Evolutionary conservation across 2,113 vertebrate genomes (phyloP).

Genomic region (Marcusenius ussheri): DNA sequence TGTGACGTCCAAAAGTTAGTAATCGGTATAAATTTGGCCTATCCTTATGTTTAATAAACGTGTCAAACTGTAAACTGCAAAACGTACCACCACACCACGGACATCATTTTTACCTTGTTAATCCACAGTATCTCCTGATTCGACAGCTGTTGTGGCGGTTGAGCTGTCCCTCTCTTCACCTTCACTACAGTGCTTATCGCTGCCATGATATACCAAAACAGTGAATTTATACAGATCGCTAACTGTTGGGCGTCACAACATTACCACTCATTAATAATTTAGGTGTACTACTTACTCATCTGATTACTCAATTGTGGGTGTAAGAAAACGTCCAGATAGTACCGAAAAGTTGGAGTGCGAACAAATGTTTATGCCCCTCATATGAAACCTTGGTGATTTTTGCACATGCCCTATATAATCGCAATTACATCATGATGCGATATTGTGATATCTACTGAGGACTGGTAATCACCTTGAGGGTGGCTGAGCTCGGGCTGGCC

Average conservation of each 20-base stretch:
- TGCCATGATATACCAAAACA: neutral
- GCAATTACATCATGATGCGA: neutral
- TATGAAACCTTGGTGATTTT: neutral
- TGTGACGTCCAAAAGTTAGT: neutral
- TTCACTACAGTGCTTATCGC: neutral
- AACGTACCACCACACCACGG: neutral
- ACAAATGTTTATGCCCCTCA: neutral
- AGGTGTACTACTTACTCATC: neutral
- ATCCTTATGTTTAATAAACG: neutral
- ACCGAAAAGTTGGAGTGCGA: neutral
- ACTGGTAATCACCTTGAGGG: neutral
- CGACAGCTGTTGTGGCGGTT: neutral
- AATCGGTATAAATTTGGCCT: neutral
- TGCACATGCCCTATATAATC: neutral
- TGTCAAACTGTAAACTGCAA: neutral
- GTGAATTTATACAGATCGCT: neutral
- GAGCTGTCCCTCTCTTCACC: neutral
- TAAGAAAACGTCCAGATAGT: neutral
- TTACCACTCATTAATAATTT: neutral
- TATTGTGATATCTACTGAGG: neutral
- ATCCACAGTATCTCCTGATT: neutral
- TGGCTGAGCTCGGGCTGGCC: neutral
- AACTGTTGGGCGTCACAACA: neutral
- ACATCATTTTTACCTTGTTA: neutral
- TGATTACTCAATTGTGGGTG: neutral